Base-by-base conservation (phyloP, 2,888 invertebrate genomes). In the Leptopilina myrica region DNA sequence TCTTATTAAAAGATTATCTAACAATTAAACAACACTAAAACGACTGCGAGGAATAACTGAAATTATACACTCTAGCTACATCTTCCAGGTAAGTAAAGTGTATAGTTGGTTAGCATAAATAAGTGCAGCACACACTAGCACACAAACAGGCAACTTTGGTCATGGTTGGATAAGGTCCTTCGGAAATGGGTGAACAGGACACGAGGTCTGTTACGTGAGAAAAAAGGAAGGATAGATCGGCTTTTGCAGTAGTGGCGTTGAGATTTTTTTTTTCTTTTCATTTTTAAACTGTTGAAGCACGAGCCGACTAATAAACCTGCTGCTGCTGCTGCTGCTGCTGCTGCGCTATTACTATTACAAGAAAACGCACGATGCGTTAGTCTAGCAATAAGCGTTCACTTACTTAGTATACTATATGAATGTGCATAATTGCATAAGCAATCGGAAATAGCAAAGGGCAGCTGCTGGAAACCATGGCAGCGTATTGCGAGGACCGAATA, bases 111-210 rank as follows among this genome's bases (percentile, higher is more conserved):
- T 62, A 20, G 62, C 62, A 62, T 62, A 62, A n/a, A 59, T 69
- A 49, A 73, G 53, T 73, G 33, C 53, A 73, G 53, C 11, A 49
- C 53, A 53, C 53, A 66, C 33, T 33, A 33, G 33, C 33, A 33
- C 33, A 15, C 62, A 79, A 78, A 82, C 79, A 82, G 83, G 84
- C 82, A 77, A 82, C 86, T 85, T 84, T 85, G 86, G 90, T 90
- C 89, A 90, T 89, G 90, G 87, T 90, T 90, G 88, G 89, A 84
- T 89, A 86, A 88, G 88, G 88, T 88, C 90, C 89, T 90, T 90
- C 89, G 86, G 88, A 90, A 90, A 90, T 90, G 88, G 90, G 88
- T 90, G 90, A 90, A 89, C 89, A 90, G 88, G 89, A 90, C 89
- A 88, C 86, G 87, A 86, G 85, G 79, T 80, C 84, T 84, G 84